Evolutionary conservation across 1,140 invertebrate species (phyloP).

Genomic region (Orchestia grillus): DNA sequence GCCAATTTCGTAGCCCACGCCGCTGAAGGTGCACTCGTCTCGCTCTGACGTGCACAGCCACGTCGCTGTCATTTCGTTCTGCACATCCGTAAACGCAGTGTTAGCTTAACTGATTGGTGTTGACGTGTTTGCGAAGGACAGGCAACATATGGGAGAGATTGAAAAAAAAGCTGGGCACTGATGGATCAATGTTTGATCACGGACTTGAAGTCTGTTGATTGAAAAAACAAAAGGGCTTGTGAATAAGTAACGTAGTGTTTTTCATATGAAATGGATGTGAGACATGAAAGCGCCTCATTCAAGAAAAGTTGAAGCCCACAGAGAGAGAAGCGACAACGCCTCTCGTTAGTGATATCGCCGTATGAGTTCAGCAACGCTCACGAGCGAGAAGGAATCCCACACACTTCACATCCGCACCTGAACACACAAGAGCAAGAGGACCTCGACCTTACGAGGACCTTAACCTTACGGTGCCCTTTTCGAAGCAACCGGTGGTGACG

Average conservation of each 20-base stretch:
- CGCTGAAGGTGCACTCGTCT: slow-evolving; percentile 80
- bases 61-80: slow-evolving; percentile 99
- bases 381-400: too few relatives aligned
- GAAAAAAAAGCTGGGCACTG: too few relatives aligned
- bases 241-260: not conserved
- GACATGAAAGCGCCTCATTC: too few relatives aligned
- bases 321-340: not conserved
- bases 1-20: slow-evolving; percentile 86
- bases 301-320: not conserved
- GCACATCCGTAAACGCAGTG: not conserved
- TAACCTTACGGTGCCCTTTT: slow-evolving; percentile 94
- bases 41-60: slow-evolving; percentile 93
- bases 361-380: too few relatives aligned
- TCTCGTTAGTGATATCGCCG: not conserved
- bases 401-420: too few relatives aligned
- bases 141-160: too few relatives aligned
- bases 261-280: not conserved
- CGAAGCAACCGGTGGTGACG: slow-evolving; percentile 98
- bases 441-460: slow-evolving; percentile 66
- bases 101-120: not conserved
- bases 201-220: too few relatives aligned
- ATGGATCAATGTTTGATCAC: too few relatives aligned
- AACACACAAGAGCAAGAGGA: too few relatives aligned
- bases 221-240: not conserved
- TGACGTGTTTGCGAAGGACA: slow-evolving; percentile 1